These are phyloP conservation scores for Oxytorus armatus DNA, from an alignment of 2,888 invertebrate species.

Conservation along the genomic window DNA sequence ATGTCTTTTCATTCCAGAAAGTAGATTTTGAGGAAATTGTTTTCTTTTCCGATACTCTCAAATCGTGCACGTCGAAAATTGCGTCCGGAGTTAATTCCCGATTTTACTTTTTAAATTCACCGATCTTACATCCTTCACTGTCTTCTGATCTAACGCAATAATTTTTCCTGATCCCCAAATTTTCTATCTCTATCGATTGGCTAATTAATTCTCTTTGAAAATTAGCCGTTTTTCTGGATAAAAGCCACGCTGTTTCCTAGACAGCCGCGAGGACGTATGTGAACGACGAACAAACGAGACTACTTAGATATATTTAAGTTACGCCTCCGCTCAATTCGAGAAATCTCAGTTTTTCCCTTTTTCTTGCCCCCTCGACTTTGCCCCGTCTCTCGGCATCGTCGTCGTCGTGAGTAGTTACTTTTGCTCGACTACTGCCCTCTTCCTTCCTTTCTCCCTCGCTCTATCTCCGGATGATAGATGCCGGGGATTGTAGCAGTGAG, in stretches of 20 bases:
- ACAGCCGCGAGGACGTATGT: conserved; percentile 13
- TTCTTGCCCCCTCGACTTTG: conserved; percentile 7
- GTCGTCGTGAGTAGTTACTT: conserved; percentile 12
- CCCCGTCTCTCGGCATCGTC: not conserved
- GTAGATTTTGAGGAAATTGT: too few species aligned
- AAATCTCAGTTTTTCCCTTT: conserved; percentile 40
- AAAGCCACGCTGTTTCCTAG: conserved; percentile 3
- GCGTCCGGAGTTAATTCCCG: too few species aligned
- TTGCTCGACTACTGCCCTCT: conserved; percentile 26
- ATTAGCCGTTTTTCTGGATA: not conserved
- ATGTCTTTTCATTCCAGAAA: too few species aligned
- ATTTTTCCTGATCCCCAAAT: too few species aligned
- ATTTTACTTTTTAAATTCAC: too few species aligned
- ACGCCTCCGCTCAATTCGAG: conserved; percentile 12
- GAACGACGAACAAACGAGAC: conserved; percentile 31
- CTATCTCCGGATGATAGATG: conserved; percentile 30
- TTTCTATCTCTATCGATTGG: too few species aligned
- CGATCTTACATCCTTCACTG: too few species aligned
- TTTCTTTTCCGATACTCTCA: too few species aligned
- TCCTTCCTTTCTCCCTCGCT: conserved; percentile 27
- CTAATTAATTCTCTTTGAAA: not conserved
- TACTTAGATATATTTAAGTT: conserved; percentile 39
- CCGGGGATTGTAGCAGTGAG: conserved; percentile 27
- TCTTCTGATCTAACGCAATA: too few species aligned
- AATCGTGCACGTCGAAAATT: too few species aligned